Conservation (phyloP, 2,113 vertebrate species). For the Urocolius indicus region DNA sequence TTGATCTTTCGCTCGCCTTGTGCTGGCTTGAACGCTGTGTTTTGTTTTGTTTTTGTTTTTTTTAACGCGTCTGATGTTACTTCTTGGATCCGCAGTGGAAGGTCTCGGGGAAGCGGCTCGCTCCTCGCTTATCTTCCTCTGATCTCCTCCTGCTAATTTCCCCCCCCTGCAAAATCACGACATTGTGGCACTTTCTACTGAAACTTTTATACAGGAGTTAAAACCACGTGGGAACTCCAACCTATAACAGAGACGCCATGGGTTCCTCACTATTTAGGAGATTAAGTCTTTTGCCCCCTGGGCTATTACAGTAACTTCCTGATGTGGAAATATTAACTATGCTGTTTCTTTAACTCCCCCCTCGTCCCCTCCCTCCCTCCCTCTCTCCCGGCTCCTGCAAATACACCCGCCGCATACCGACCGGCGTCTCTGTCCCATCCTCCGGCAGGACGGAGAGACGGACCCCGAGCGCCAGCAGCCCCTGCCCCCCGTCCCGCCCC, state of each 20-base stretch:
- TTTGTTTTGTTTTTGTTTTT: conserved; percentile 47
- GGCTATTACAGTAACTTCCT: conserved; percentile 73
- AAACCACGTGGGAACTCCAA: conserved; percentile 89
- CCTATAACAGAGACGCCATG: conserved; percentile 79
- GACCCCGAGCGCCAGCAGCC: background rate
- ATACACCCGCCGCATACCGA: conserved; percentile 6
- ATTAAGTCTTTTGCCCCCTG: conserved; percentile 69
- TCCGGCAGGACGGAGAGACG: background rate
- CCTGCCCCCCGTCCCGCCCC: background rate
- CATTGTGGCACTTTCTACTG: conserved; percentile 82
- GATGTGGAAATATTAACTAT: conserved; percentile 66
- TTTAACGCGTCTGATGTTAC: conserved; percentile 66
- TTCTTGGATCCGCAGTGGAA: conserved; percentile 58
- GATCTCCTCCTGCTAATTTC: conserved; percentile 44
- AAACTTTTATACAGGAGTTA: conserved; percentile 88
- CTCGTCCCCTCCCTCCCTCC: background rate
- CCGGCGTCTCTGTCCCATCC: background rate
- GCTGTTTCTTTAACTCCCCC: conserved; percentile 53
- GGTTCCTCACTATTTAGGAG: conserved; percentile 72
- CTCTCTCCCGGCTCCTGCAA: background rate
- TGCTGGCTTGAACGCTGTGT: conserved; percentile 63
- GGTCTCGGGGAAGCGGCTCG: conserved; percentile 67
- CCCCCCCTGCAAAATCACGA: conserved; percentile 62
- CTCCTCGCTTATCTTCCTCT: conserved; percentile 51
- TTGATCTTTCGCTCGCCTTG: conserved; percentile 66